These are phyloP conservation scores for Eretmocerus hayati DNA, from an alignment of 2,888 invertebrate species.

Conservation along the genomic window DNA sequence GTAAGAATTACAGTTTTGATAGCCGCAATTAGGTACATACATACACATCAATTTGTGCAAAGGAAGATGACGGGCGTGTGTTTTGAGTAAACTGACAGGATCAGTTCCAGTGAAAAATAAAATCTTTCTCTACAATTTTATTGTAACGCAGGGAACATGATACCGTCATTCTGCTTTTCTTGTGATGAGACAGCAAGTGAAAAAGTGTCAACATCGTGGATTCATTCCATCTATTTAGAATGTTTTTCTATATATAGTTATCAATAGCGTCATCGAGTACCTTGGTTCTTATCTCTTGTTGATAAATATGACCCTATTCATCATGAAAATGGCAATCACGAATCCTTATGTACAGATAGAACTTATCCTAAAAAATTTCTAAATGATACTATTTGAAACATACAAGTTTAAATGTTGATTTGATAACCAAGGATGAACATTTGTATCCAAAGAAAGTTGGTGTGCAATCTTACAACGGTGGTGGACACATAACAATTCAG, in stretches of 20 bases:
- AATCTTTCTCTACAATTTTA: conserved; percentile 9
- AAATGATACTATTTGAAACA: no score
- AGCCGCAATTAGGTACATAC: no score
- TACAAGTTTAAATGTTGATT: no score
- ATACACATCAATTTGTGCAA: no score
- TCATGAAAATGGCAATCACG: conserved; percentile 9
- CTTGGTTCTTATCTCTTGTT: not conserved
- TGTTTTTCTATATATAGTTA: conserved; percentile 7
- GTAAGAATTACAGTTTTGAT: no score
- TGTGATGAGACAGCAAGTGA: conserved; percentile 10
- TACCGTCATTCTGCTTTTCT: conserved; percentile 22
- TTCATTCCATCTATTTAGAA: conserved; percentile 15
- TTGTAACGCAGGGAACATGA: conserved; percentile 23
- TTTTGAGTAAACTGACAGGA: no score
- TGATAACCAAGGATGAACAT: no score
- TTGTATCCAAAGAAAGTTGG: no score
- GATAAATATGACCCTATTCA: conserved; percentile 11
- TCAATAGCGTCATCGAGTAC: conserved; percentile 11
- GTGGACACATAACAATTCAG: no score
- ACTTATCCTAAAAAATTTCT: conserved; percentile 2
- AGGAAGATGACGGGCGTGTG: no score
- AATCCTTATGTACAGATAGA: conserved; percentile 1
- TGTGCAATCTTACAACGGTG: no score
- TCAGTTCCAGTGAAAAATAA: conserved; percentile 15
- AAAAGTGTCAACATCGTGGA: conserved; percentile 13